These are phyloP conservation scores for Bombus cullumanus DNA, from an alignment of 1,140 invertebrate species.

Conservation along the genomic window DNA sequence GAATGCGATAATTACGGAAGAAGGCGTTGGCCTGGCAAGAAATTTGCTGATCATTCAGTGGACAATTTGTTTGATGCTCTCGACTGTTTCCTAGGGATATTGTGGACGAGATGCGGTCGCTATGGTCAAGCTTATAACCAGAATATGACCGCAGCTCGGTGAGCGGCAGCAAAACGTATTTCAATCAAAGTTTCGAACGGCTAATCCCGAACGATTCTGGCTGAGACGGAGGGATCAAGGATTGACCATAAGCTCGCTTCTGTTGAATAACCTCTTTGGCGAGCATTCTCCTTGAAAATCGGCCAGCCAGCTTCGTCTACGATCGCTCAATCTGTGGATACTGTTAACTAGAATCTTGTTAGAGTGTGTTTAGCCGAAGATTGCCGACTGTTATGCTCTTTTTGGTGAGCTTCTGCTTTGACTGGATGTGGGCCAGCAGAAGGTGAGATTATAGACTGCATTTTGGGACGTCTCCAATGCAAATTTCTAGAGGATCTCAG, in stretches of 20 bases:
- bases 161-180: slow-evolving; percentile 77
- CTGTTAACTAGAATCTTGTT: slow-evolving; percentile 20
- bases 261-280: slow-evolving; percentile 44
- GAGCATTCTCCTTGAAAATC: slow-evolving; percentile 37
- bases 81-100: slow-evolving; percentile 45
- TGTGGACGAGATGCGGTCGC: slow-evolving; percentile 57
- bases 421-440: slow-evolving; percentile 1
- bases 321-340: slow-evolving; percentile 6
- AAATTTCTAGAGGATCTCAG: not conserved
- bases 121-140: slow-evolving; percentile 69
- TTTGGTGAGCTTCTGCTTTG: not conserved
- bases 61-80: slow-evolving; percentile 43
- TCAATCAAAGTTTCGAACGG: slow-evolving; percentile 76
- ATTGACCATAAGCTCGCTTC: slow-evolving; percentile 52
- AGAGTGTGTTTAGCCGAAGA: not conserved
- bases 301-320: not conserved
- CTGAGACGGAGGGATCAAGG: slow-evolving; percentile 55
- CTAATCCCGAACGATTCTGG: slow-evolving; percentile 69
- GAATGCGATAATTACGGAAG: not conserved
- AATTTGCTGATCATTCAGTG: slow-evolving; percentile 12
- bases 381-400: not conserved
- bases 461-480: slow-evolving; percentile 19
- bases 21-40: slow-evolving; percentile 5
- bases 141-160: slow-evolving; percentile 60
- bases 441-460: not conserved